A percentile compares a stretch with the other conserved stretches of the same genome.
Conservation (phyloP, 2,797 vertebrate genomes). For the Oryzias sinensis region DNA sequence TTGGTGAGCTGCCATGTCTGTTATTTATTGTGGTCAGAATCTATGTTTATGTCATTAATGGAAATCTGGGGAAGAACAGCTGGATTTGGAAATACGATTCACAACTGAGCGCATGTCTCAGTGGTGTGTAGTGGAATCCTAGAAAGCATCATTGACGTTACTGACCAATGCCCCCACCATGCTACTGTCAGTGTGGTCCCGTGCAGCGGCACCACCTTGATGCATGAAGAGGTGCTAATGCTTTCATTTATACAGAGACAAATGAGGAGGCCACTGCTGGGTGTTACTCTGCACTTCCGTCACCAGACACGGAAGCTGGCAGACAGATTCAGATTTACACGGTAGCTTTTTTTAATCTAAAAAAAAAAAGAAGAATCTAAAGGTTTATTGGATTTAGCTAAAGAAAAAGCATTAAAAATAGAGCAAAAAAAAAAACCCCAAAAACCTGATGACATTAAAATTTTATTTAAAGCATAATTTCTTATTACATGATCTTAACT, state of each 20-base stretch:
- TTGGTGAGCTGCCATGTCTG: too few species aligned
- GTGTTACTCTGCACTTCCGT: background rate
- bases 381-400: too few species aligned
- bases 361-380: too few species aligned
- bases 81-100: background rate
- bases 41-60: background rate
- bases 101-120: slow-evolving; percentile 14
- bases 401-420: too few species aligned
- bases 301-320: slow-evolving; percentile 8
- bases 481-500: too few species aligned
- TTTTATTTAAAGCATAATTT: too few species aligned
- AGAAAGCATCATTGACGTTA: background rate
- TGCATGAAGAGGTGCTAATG: slow-evolving; percentile 5
- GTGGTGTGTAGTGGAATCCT: slow-evolving; percentile 2
- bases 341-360: too few species aligned
- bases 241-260: slow-evolving; percentile 17
- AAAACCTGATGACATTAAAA: too few species aligned
- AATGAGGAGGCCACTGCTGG: slow-evolving; percentile 4
- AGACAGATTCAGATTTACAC: too few species aligned
- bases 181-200: background rate
- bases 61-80: background rate
- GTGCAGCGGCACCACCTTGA: background rate
- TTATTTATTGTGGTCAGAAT: too few species aligned
- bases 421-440: too few species aligned
- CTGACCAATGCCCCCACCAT: background rate